Evolutionary conservation across 1,140 invertebrate species (phyloP).

Genomic region (Eulimnadia texana): DNA sequence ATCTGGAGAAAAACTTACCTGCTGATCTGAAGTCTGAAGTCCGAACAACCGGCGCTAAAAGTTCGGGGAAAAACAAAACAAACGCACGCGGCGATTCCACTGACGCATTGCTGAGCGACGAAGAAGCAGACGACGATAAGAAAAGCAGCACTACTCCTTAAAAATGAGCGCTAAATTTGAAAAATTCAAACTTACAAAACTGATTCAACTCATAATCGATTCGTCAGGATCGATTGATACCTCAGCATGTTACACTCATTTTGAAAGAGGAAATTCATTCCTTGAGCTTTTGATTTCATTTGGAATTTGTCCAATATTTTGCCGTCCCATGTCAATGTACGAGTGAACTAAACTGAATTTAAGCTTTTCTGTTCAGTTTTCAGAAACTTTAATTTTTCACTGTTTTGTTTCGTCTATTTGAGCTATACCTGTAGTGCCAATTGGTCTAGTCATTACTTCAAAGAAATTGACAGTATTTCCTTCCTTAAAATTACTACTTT

Average conservation of each 20-base stretch:
- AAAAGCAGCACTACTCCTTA: not conserved
- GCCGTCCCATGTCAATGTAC: not conserved
- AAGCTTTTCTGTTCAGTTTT: too few relatives aligned
- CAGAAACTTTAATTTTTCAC: too few relatives aligned
- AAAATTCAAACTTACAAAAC: too few relatives aligned
- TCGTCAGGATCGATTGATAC: too few relatives aligned
- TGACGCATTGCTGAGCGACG: constrained; percentile 7
- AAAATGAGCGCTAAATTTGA: too few relatives aligned
- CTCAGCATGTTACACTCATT: too few relatives aligned
- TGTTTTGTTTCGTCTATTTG: too few relatives aligned
- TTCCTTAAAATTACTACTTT: too few relatives aligned
- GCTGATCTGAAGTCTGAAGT: not conserved
- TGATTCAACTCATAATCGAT: too few relatives aligned
- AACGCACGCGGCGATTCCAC: constrained; percentile 7
- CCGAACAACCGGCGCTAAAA: not conserved
- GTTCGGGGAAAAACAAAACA: not conserved
- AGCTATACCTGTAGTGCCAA: not conserved
- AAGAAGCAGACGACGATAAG: constrained; percentile 3
- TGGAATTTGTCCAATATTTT: not conserved
- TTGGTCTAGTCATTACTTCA: not conserved
- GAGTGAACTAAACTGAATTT: too few relatives aligned
- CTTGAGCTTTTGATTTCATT: not conserved
- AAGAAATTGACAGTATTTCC: too few relatives aligned
- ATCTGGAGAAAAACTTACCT: not conserved
- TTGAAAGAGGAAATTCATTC: too few relatives aligned